phyloP scores from a whole-genome alignment of 1,140 invertebrate species.

The Leptopilina clavipes region DNA sequence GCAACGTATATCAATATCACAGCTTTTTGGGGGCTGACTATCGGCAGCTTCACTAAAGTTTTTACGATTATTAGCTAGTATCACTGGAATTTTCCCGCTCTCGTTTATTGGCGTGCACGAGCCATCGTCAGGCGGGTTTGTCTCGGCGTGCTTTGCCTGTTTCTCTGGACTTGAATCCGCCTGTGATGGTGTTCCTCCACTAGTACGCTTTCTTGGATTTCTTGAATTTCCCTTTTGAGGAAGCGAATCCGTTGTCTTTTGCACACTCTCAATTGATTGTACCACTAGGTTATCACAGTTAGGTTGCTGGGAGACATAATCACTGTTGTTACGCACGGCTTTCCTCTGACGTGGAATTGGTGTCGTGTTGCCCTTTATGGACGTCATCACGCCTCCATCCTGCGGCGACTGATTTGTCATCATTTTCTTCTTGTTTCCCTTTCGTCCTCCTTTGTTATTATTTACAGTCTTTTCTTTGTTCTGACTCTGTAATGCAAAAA shows the following conservation, averaged over 20 bases:
- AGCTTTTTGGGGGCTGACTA: slow-evolving; percentile 60
- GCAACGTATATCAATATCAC: slow-evolving; percentile 63
- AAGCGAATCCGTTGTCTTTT: slow-evolving; percentile 50
- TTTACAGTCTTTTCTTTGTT: slow-evolving; percentile 67
- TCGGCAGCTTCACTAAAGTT: slow-evolving; percentile 50
- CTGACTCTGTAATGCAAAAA: slow-evolving; percentile 56
- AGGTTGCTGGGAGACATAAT: slow-evolving; percentile 65
- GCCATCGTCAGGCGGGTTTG: slow-evolving; percentile 17
- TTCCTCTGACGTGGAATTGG: slow-evolving; percentile 60
- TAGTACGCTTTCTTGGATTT: slow-evolving; percentile 68
- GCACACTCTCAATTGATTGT: slow-evolving; percentile 61
- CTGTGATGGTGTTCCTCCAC: slow-evolving; percentile 49
- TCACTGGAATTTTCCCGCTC: slow-evolving; percentile 59
- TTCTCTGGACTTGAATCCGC: slow-evolving; percentile 70
- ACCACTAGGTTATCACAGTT: slow-evolving; percentile 72
- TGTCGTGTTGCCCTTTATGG: slow-evolving; percentile 52
- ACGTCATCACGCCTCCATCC: slow-evolving; percentile 60
- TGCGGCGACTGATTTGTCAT: slow-evolving; percentile 65
- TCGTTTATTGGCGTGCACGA: slow-evolving; percentile 38
- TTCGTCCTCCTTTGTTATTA: slow-evolving; percentile 54
- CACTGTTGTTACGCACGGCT: slow-evolving; percentile 60
- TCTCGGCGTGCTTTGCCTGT: slow-evolving; percentile 63
- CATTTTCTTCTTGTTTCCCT: slow-evolving; percentile 63
- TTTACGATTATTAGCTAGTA: slow-evolving; percentile 60
- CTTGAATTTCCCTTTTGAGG: slow-evolving; percentile 57